These are phyloP conservation scores for Sus cebifrons DNA, from an alignment of 2,797 vertebrate genomes.

Conservation along the genomic window DNA sequence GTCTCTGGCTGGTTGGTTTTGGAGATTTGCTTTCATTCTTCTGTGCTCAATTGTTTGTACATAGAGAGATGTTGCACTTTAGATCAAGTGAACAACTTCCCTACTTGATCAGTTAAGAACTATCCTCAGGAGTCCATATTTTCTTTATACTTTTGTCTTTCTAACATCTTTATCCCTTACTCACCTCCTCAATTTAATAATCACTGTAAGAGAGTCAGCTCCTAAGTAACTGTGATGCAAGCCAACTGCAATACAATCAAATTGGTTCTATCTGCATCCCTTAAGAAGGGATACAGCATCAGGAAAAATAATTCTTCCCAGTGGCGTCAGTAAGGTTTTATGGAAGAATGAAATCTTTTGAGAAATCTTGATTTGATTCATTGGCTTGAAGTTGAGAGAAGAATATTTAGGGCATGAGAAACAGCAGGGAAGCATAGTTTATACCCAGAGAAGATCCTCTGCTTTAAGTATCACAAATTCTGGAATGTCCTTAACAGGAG, in stretches of 20 bases:
- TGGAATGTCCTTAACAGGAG: constrained; percentile 3
- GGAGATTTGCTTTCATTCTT: constrained; percentile 33
- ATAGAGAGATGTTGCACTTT: not conserved
- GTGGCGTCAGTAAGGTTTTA: not conserved
- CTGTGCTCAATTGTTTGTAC: constrained; percentile 7
- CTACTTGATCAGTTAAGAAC: not conserved
- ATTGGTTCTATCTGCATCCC: not conserved
- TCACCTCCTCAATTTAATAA: not conserved
- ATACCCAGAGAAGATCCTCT: not conserved
- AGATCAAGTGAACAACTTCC: not conserved
- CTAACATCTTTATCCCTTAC: not conserved
- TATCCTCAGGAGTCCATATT: not conserved
- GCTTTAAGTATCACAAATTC: not conserved
- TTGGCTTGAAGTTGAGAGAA: constrained; percentile 24
- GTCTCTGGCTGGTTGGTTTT: not conserved
- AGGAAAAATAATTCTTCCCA: not conserved
- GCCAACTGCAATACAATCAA: not conserved
- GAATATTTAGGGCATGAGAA: not conserved
- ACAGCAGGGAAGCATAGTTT: not conserved
- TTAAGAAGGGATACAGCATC: not conserved
- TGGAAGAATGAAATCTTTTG: not conserved
- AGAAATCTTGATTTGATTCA: not conserved
- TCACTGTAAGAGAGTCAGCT: not conserved
- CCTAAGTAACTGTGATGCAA: not conserved
- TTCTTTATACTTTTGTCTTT: not conserved